Base-by-base conservation (phyloP, 2,888 invertebrate species). In the Chrysotoxum bicinctum region DNA sequence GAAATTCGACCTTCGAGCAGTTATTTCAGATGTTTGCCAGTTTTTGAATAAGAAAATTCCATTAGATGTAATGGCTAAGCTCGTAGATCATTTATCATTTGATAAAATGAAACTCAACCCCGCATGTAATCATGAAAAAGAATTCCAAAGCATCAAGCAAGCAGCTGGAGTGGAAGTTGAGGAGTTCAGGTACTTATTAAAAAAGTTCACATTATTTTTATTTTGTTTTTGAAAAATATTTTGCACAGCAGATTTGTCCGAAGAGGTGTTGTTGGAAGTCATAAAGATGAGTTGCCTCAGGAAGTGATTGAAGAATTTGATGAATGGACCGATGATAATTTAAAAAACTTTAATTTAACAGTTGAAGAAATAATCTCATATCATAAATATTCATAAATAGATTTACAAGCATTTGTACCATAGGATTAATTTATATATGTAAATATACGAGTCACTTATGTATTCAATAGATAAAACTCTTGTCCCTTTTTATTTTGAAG, bases 221-320 rank as follows among this genome's bases (percentile, higher is more conserved):
- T 32, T 9, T 1, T 3, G 35, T 14, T 8, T 14, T 35, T 4
- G 26, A 50, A 48, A 26, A 40, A 23, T 26, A 21, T 19, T 72
- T 74, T 54, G 9, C 10, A 50, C 60, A 79, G 75, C 56, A 87
- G 90, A 81, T 91, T 91, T 88, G 90, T 91, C 8, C 89, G 91
- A 7, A 90, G 91, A n/a, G 91, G 91, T 4, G 89, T 91, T 14
- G 90, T 91, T 14, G 91, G 90, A 73, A 90, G 90, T 62, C 90
- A 91, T 87, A 90, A 90, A 72, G 91, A 91, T 75, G 91, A 91
- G 77, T 87, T 91, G 70, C 87, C 89, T 0, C 45, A 68, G 1
- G 87, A 88, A 14, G 82, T 90, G n/a, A 90, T 90, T 32, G 87
- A 89, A 0, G 89, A 90, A 56, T 90, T 91, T 12, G 91, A 91